Conservation (phyloP, 2,113 vertebrate genomes). For the Aspidoscelis tigris region DNA sequence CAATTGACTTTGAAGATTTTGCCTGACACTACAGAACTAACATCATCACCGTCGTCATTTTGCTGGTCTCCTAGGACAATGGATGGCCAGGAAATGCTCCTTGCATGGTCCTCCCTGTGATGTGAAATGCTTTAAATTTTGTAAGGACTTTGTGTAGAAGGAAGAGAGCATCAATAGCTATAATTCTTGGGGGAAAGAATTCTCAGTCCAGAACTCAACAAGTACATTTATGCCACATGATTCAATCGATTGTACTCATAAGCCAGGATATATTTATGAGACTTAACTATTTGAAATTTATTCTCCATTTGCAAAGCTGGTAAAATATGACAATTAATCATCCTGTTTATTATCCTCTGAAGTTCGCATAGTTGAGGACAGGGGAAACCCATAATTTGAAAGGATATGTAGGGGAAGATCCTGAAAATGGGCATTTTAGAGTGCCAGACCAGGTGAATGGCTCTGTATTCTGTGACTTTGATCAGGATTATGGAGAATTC, state of each 20-base stretch:
- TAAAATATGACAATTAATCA: not conserved
- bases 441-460: not conserved
- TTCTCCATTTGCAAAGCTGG: not conserved
- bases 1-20: slow-evolving; percentile 57
- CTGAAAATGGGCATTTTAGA: not conserved
- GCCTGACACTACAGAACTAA: fast-evolving
- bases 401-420: not conserved
- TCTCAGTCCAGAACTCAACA: not conserved
- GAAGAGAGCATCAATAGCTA: too few relatives aligned
- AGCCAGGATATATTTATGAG: not conserved
- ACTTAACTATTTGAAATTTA: not conserved
- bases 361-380: not conserved
- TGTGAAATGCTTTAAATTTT: not conserved
- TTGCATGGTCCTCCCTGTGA: not conserved
- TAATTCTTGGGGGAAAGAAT: not conserved
- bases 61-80: not conserved
- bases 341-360: not conserved
- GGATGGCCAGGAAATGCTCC: not conserved
- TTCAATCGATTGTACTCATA: not conserved
- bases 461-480: fast-evolving
- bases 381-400: not conserved
- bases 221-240: not conserved
- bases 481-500: not conserved
- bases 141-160: not conserved
- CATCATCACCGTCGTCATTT: not conserved